phyloP scores from a whole-genome alignment of 2,888 invertebrate genomes.

The Hypomecis atomaria region DNA sequence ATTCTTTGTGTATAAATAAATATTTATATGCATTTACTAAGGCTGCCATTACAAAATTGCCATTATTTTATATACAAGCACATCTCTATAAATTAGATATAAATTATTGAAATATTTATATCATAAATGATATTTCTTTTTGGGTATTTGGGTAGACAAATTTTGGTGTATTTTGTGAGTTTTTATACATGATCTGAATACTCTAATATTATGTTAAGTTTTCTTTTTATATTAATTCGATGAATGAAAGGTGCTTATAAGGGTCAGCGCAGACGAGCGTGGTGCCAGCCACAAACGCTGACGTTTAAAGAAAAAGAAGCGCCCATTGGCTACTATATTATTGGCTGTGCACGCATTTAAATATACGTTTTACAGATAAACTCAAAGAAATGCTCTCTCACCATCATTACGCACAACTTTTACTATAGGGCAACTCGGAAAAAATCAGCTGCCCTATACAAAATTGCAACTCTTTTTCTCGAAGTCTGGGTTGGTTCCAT shows the following conservation, averaged over 20 bases:
- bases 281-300: no score
- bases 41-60: conserved; percentile 10
- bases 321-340: no score
- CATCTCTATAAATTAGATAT: not conserved
- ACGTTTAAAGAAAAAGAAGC: no score
- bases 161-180: not conserved
- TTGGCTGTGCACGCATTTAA: no score
- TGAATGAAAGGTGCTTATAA: conserved; percentile 18
- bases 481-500: no score
- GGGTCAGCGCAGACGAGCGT: no score
- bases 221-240: conserved; percentile 1
- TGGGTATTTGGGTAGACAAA: not conserved
- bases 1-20: not conserved
- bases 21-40: not conserved
- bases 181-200: conserved; percentile 24
- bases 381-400: no score
- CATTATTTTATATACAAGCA: conserved; percentile 5
- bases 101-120: not conserved
- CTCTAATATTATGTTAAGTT: conserved; percentile 2
- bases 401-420: no score
- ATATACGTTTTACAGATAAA: no score
- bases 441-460: no score
- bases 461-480: no score
- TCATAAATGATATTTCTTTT: not conserved
- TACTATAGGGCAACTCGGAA: no score